Base-by-base conservation (phyloP, 1,140 invertebrate species). In the Drosophila subobscura region DNA sequence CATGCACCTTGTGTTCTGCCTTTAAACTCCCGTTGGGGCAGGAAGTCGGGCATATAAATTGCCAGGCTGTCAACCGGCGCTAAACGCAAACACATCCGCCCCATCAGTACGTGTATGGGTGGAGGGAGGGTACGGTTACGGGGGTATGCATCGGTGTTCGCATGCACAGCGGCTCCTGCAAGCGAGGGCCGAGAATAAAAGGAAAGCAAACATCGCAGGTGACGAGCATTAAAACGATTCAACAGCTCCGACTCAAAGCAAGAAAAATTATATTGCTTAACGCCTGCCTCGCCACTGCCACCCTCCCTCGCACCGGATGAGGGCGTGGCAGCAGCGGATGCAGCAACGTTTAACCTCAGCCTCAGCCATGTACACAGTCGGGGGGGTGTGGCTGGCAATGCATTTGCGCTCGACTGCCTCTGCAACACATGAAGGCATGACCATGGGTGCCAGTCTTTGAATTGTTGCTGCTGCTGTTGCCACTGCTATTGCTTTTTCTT, bases 201-300 rank as follows among this genome's bases (percentile, higher is more conserved):
- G 42, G 23, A 55, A 56, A 56, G 68, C 68, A 81, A 81, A 77
- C 78, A 76, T 63, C 75, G 51, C 60, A 79, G 84, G 79, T 89
- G 84, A 84, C 79, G 79, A 80, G 73, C 79, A 84, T 89, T 89
- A 89, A 89, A 89, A 89, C 79, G 84, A 88, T 89, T 89, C 84
- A 89, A 89, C 79, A 89, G 72, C 84, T 89, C 51, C 77, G 71
- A 49, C 79, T 75, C 79, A 89, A 89, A 80, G 73, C 67, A 70
- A 77, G 77, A 75, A 73, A 80, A 80, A 80, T 80, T 76, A 80
- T 76, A 80, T 80, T 72, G 77, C 77, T 80, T 79, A 60, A 79
- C 77, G 77, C 77, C 75, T 60, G 64, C 33, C 50, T 56, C 42
- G 27, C 29, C 27, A 12, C 16, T 22, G 49, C 65, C 44, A 54